Percentiles rank a stretch among this genome's conserved stretches.
phyloP scores from a whole-genome alignment of 2,888 invertebrate species.

The Conchocele bisecta region DNA sequence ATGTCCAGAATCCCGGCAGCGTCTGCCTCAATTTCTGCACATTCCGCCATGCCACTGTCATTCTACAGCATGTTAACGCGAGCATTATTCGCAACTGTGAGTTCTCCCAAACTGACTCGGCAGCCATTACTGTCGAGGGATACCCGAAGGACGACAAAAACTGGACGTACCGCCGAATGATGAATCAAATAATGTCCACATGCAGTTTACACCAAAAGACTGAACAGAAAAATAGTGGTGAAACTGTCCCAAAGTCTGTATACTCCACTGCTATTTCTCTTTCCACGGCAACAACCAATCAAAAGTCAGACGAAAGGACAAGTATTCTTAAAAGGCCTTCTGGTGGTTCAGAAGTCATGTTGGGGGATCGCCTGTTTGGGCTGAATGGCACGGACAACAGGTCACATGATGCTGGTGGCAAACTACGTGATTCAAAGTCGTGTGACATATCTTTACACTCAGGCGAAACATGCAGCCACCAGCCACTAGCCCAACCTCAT shows the following conservation, averaged over 20 bases:
- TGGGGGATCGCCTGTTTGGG: conserved; percentile 4
- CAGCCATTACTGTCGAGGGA: conserved; percentile 75
- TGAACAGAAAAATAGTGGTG: conserved; percentile 47
- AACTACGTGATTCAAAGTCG: conserved; percentile 28
- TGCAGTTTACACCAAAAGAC: conserved; percentile 47
- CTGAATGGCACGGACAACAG: conserved; percentile 15
- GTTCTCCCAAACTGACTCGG: conserved; percentile 75
- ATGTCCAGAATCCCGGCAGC: conserved; percentile 74
- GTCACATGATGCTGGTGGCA: conserved; percentile 52
- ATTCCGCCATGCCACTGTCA: conserved; percentile 75
- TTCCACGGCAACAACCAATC: conserved; percentile 57
- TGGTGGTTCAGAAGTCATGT: conserved; percentile 17
- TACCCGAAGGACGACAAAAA: conserved; percentile 72
- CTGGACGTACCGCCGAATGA: conserved; percentile 67
- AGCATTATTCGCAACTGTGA: conserved; percentile 77
- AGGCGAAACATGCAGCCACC: conserved; percentile 1
- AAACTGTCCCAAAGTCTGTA: conserved; percentile 59
- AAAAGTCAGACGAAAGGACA: conserved; percentile 47
- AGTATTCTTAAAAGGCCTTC: conserved; percentile 22
- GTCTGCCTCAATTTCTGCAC: conserved; percentile 74
- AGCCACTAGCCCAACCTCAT: conserved; percentile 18
- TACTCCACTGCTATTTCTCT: conserved; percentile 51
- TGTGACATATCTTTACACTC: conserved; percentile 38
- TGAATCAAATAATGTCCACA: conserved; percentile 53
- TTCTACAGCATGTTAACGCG: conserved; percentile 72